A percentile compares a stretch with the other conserved stretches of the same genome.
Conservation (phyloP, 2,797 vertebrate genomes). For the Lates japonicus region DNA sequence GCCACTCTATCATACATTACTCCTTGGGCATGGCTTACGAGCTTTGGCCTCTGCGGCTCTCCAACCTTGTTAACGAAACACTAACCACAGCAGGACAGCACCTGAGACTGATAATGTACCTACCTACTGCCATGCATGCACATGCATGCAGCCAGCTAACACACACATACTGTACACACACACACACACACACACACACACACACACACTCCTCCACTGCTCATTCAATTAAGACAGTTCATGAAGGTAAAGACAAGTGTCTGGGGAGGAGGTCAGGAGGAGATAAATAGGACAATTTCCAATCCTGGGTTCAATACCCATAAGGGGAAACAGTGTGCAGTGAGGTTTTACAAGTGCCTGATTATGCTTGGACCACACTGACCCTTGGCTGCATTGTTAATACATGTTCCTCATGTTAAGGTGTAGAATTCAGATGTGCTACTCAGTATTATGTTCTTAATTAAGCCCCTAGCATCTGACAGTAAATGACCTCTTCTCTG, state of each 20-base stretch:
- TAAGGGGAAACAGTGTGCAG: constrained; percentile 28
- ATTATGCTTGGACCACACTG: constrained; percentile 4
- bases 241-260: constrained; percentile 53
- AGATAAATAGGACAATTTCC: constrained; percentile 71
- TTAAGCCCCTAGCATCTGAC: constrained; percentile 13
- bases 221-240: constrained; percentile 62
- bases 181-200: neutral
- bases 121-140: constrained; percentile 29
- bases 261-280: constrained; percentile 51
- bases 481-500: constrained; percentile 12
- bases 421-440: constrained; percentile 18
- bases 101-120: constrained; percentile 59
- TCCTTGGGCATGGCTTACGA: constrained; percentile 68
- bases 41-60: constrained; percentile 59
- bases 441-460: constrained; percentile 3
- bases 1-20: constrained; percentile 72
- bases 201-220: neutral
- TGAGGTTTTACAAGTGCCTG: constrained; percentile 25
- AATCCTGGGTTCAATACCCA: constrained; percentile 52
- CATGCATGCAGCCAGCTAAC: neutral
- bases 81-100: constrained; percentile 54
- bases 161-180: constrained; percentile 8
- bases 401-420: constrained; percentile 14
- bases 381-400: constrained; percentile 25
- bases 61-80: constrained; percentile 75